Evolutionary conservation across 2,888 invertebrate genomes (phyloP).

Genomic region (Resseliella maxima): DNA sequence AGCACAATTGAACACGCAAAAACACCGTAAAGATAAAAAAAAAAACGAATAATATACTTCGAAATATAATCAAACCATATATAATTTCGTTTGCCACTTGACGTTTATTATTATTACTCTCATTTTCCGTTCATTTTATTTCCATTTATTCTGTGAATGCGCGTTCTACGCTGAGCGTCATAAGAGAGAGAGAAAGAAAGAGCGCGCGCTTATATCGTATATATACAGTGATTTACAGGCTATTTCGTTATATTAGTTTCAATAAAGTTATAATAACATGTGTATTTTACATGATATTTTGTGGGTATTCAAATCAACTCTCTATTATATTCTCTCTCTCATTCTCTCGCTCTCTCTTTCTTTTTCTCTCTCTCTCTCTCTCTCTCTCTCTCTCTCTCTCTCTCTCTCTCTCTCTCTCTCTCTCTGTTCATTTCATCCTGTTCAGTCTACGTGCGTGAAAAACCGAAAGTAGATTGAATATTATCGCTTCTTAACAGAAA

Average conservation of each 20-base stretch:
- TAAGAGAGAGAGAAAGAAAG: not conserved
- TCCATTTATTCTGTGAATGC: not conserved
- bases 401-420: not conserved
- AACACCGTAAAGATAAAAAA: conserved; percentile 28
- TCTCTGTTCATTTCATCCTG: too few species aligned
- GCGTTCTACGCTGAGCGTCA: not conserved
- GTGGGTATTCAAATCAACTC: conserved; percentile 17
- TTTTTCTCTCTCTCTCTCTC: not conserved
- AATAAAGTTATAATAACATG: conserved; percentile 31
- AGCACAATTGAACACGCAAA: conserved; percentile 42
- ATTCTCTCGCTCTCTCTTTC: not conserved
- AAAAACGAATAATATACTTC: too few species aligned
- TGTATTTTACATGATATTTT: conserved; percentile 21
- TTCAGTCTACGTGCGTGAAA: not conserved
- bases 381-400: not conserved
- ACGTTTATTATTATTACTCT: conserved; percentile 50
- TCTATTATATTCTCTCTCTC: not conserved
- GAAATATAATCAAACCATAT: conserved; percentile 50
- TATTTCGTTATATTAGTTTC: conserved; percentile 41
- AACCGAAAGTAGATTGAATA: not conserved
- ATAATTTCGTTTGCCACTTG: conserved; percentile 24
- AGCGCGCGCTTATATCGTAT: not conserved
- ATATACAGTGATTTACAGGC: conserved; percentile 4
- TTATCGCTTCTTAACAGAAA: too few species aligned
- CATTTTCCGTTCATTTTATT: conserved; percentile 12